These are phyloP conservation scores for Leptodon cayanensis DNA, from an alignment of 2,797 vertebrate species.

Conservation along the genomic window DNA sequence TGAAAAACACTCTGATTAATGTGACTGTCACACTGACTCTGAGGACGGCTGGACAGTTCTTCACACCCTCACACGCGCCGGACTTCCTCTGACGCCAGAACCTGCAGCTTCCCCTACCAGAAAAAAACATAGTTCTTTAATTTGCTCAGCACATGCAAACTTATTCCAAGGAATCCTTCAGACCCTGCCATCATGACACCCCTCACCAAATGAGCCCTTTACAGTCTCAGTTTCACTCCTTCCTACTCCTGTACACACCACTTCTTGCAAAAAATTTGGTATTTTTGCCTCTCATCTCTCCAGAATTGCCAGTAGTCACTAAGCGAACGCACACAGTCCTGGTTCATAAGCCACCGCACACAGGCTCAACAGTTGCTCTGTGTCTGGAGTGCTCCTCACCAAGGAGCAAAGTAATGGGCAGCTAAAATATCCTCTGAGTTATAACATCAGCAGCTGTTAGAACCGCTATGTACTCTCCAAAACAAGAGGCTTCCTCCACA, in stretches of 20 bases:
- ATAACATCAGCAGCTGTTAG: background rate
- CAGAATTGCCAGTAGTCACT: fast-evolving
- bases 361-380: fast-evolving
- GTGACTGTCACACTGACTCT: background rate
- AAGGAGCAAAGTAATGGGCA: background rate
- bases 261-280: fast-evolving
- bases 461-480: background rate
- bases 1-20: background rate
- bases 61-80: fast-evolving
- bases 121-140: background rate
- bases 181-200: fast-evolving
- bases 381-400: background rate
- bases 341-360: fast-evolving
- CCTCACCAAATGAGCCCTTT: background rate
- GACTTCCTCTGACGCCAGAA: background rate
- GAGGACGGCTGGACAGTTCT: background rate
- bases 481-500: background rate
- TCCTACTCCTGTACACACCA: background rate
- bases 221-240: background rate
- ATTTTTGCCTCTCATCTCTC: background rate
- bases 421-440: background rate
- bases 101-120: background rate
- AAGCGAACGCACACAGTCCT: fast-evolving
- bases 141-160: background rate
- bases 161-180: background rate